Base-by-base conservation (phyloP, 2,797 vertebrate species). In the Macropodus opercularis region DNA sequence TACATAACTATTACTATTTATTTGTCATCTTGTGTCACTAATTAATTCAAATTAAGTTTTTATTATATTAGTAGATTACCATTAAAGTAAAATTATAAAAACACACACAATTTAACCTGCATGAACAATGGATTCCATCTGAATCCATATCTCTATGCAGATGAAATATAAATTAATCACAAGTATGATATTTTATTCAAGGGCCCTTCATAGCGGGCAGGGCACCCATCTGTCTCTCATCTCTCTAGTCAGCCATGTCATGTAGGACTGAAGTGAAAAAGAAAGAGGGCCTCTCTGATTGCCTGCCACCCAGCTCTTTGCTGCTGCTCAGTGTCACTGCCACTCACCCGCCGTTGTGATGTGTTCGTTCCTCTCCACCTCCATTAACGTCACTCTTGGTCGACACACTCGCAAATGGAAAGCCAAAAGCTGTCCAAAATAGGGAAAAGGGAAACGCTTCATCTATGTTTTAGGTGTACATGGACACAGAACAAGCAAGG, bases 161-260 rank as follows among this genome's bases (percentile, higher is more conserved):
- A 87, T 76, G 75, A 87, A 85, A 84, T 79, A 91, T 91, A 50
- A 90, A 92, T 91, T 86, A 89, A 87, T 88, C 80, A 89, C 73
- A 77, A 70, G 80, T 79, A 47, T 67, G 69, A 92, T 92, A 84
- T 92, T 91, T 92, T 91, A 93, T 92, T 91, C 83, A 93, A 75
- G 50, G 68, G 71, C 47, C 80, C 46, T 81, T 51, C 19, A 80
- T 66, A 32, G 67, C 43, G 32, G 83, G 75, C 44, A 26, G 46
- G 62, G 68, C 84, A 62, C 75, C 86, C 86, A 88, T 90, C 87
- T 88, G 87, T 85, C 87, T 83, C 80, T 77, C 69, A 71, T 90
- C 86, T 85, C 66, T 67, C 80, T 69, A 74, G 84, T 85, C 83
- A 87, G 75, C 77, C 81, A 71, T 86, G 84, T 86, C 86, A 87